Evolutionary conservation across 2,797 vertebrate genomes (phyloP), one percentile per base, ranked within the genome.

Genomic region (Onychomys torridus): DNA sequence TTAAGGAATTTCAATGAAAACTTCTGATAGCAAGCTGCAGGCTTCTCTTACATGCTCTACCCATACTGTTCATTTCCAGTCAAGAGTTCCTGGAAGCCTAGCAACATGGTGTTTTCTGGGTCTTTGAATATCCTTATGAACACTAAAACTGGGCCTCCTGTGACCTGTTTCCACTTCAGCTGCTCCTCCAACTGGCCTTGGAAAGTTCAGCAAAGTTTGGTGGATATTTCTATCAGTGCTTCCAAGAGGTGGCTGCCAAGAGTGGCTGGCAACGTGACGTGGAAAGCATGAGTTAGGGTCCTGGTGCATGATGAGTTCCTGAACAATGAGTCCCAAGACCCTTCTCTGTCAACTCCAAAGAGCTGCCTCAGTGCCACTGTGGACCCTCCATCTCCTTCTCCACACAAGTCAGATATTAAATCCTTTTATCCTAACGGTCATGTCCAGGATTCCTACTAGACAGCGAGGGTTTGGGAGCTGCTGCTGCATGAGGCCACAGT

Each of bases 141-240:
- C 57, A 6, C 40, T 49, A 8, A 43, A 81, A 11, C 7, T 3
- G 40, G 23, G 6, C 34, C 40, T 37, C 85, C 73, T 75, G 67
- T 52, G 52, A 17, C 34, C 5, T 94, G 7, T 9, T 71, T 63
- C 82, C 81, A 77, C 25, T 32, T 84, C 29, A 52, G 40, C 37
- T 37, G 43, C 92, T 92, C 40, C 87, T 79, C 49, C 59, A 65
- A 84, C 29, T 10, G 59, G 40, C 82, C 67, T 84, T 86, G 5
- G 2, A 6, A 1, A 34, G 32, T 27, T 79, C 61, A 0, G 3
- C 2, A 29, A 63, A 65, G 13, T 59, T 17, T 37, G 12, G 37
- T 6, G 59, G 6, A 40, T 25, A 21, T 83, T 63, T 85, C 83
- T 4, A 19, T 17, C 40, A 0, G 14, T 19, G 49, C 91, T 71